These are phyloP conservation scores for Rousettus leschenaultii DNA, from an alignment of 2,113 vertebrate species.

Conservation along the genomic window DNA sequence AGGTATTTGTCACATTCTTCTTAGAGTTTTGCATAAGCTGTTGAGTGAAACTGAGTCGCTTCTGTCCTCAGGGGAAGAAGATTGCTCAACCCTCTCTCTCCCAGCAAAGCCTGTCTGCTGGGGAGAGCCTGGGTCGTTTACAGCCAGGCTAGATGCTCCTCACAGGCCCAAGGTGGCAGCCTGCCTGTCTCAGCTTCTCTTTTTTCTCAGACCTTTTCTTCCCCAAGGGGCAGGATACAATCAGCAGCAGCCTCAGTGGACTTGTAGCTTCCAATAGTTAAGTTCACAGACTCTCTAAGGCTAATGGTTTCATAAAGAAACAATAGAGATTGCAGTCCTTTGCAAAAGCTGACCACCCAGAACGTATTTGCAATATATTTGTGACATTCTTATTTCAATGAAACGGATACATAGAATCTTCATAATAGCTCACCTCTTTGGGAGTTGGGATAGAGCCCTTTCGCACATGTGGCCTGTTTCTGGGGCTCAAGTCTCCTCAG, in stretches of 20 bases:
- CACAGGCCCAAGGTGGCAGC: background rate
- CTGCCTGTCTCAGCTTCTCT: background rate
- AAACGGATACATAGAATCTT: background rate
- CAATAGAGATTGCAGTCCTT: background rate
- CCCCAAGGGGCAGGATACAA: background rate
- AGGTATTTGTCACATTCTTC: background rate
- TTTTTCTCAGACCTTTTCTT: background rate
- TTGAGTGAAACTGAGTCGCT: background rate
- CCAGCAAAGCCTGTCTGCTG: background rate
- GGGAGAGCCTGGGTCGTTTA: background rate
- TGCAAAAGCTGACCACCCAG: background rate
- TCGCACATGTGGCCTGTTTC: too few relatives aligned
- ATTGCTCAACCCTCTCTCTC: background rate
- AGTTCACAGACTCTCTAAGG: background rate
- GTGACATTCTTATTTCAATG: background rate
- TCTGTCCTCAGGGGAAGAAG: background rate
- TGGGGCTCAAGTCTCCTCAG: too few relatives aligned
- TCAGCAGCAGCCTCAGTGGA: background rate
- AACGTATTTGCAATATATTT: background rate
- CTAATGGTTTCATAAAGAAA: slow-evolving; percentile 13
- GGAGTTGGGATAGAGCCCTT: too few relatives aligned
- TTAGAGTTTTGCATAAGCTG: background rate
- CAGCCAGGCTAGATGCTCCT: background rate
- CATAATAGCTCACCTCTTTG: background rate
- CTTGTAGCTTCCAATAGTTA: background rate